These are phyloP conservation scores for Orthosia cruda DNA, from an alignment of 2,888 invertebrate species.

Conservation along the genomic window DNA sequence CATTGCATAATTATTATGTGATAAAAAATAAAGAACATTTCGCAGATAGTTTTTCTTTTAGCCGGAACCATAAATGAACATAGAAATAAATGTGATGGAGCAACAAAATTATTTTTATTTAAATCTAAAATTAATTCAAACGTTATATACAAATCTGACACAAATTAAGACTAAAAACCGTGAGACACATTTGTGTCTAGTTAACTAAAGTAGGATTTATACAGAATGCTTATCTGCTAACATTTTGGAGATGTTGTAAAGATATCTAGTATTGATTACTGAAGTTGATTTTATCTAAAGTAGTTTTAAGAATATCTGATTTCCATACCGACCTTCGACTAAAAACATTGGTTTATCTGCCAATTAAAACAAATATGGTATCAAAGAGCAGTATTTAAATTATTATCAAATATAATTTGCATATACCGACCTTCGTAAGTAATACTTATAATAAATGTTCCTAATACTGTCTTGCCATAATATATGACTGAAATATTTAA, in stretches of 20 bases:
- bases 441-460: not conserved
- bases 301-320: not conserved
- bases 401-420: not conserved
- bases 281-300: not conserved
- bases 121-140: not conserved
- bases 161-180: not conserved
- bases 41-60: not conserved
- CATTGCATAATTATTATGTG: too few relatives aligned
- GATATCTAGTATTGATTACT: constrained; percentile 3
- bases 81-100: not conserved
- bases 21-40: not conserved
- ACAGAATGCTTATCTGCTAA: constrained; percentile 8
- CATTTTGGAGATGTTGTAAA: not conserved
- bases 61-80: not conserved
- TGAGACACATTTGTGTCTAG: not conserved
- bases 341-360: not conserved
- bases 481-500: not conserved
- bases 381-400: not conserved
- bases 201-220: not conserved
- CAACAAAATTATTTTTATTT: not conserved
- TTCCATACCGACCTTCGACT: not conserved
- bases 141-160: too few relatives aligned
- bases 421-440: not conserved
- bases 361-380: not conserved
- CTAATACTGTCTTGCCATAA: not conserved